Conservation (phyloP, 37 sponge, comb jelly and placozoan species). For the Ianthella basta region DNA sequence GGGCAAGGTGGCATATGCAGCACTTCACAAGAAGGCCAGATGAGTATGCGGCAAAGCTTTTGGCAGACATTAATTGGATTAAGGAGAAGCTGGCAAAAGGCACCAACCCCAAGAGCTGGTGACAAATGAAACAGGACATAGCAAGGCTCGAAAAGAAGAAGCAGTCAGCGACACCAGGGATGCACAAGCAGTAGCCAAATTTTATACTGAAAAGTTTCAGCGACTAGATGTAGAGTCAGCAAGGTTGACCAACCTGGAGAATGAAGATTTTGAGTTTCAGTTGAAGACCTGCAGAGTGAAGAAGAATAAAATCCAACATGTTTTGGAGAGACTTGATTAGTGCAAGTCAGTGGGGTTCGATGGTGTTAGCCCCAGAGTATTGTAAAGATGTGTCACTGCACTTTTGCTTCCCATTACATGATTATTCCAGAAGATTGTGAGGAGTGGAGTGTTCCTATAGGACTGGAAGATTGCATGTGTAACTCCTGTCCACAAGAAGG, state of each 20-base stretch:
- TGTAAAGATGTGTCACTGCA: background rate
- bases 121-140: background rate
- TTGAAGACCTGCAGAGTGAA: background rate
- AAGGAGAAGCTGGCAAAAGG: constrained; percentile 1
- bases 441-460: background rate
- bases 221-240: too few species aligned
- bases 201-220: too few species aligned
- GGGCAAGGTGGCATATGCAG: background rate
- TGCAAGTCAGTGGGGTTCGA: background rate
- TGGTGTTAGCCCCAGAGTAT: background rate
- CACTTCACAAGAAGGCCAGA: constrained; percentile 1
- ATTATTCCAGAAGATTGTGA: constrained; percentile 5
- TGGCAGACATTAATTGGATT: background rate
- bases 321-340: background rate
- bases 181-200: too few species aligned
- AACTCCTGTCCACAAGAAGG: constrained; percentile 17
- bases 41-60: background rate
- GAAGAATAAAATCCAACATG: background rate
- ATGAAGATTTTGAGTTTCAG: background rate
- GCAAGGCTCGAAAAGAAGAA: too few species aligned
- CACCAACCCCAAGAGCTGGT: background rate
- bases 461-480: constrained; percentile 1
- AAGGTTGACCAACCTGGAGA: background rate
- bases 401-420: background rate
- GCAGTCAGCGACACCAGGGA: too few species aligned